phyloP scores from a whole-genome alignment of 2,797 vertebrate genomes.

The Nasua narica region DNA sequence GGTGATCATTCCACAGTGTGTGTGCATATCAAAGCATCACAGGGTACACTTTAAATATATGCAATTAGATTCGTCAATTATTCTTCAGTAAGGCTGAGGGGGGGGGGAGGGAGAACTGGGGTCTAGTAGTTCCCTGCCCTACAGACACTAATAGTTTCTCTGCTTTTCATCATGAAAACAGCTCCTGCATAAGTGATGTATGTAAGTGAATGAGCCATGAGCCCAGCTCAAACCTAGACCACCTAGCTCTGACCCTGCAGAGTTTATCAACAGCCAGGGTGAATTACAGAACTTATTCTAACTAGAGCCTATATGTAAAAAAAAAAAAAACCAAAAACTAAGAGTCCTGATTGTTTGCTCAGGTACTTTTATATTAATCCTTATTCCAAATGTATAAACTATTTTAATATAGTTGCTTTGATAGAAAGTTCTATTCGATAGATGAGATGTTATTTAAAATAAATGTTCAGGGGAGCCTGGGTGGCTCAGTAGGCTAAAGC shows the following conservation, averaged over 20 bases:
- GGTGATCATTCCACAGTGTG: background rate
- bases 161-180: background rate
- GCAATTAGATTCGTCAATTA: background rate
- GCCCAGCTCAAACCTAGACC: no score
- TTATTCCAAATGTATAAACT: background rate
- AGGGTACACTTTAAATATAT: background rate
- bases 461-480: background rate
- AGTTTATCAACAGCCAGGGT: background rate
- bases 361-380: background rate
- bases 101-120: no score
- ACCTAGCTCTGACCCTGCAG: rapidly evolving
- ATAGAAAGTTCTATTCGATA: background rate
- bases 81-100: background rate
- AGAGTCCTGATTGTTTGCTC: background rate
- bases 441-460: background rate
- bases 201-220: rapidly evolving
- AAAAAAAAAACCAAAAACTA: background rate
- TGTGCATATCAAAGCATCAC: background rate
- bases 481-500: no score
- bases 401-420: background rate
- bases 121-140: background rate
- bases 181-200: rapidly evolving
- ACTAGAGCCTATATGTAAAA: background rate
- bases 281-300: background rate
- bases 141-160: background rate